phyloP scores from a whole-genome alignment of 2,888 invertebrate genomes.

The Mythimna ferrago region DNA sequence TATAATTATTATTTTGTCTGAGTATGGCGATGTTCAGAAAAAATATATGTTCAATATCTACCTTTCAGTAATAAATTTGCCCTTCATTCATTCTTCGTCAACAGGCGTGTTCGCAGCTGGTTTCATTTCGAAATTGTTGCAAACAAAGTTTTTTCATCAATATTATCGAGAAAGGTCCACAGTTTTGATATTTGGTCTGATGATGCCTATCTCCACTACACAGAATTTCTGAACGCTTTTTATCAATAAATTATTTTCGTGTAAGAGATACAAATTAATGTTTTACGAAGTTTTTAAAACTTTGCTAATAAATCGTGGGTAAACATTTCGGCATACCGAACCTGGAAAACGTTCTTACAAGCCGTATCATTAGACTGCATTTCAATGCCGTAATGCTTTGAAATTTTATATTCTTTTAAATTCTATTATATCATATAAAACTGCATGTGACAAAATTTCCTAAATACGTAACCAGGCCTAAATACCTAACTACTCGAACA shows the following conservation, averaged over 20 bases:
- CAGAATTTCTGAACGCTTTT: no score
- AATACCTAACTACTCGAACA: neutral
- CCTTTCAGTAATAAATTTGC: neutral
- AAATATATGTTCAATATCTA: neutral
- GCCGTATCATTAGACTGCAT: neutral
- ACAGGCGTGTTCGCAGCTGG: neutral
- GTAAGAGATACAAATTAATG: no score
- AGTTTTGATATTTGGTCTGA: neutral
- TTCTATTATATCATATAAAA: no score
- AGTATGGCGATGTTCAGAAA: no score
- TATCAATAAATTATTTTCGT: no score
- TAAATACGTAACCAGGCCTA: no score
- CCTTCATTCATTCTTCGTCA: neutral
- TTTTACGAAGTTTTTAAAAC: no score
- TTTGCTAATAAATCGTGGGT: no score
- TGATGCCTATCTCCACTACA: no score
- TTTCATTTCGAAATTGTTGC: slow-evolving; percentile 14
- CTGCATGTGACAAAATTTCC: no score
- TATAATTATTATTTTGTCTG: no score
- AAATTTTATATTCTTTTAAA: neutral
- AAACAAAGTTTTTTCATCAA: slow-evolving; percentile 16
- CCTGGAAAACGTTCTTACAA: neutral
- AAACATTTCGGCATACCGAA: no score
- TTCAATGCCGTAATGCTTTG: neutral
- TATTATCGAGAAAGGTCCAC: neutral